These are phyloP conservation scores for Pterocles burchelli DNA, from an alignment of 2,113 vertebrate species.

Conservation along the genomic window DNA sequence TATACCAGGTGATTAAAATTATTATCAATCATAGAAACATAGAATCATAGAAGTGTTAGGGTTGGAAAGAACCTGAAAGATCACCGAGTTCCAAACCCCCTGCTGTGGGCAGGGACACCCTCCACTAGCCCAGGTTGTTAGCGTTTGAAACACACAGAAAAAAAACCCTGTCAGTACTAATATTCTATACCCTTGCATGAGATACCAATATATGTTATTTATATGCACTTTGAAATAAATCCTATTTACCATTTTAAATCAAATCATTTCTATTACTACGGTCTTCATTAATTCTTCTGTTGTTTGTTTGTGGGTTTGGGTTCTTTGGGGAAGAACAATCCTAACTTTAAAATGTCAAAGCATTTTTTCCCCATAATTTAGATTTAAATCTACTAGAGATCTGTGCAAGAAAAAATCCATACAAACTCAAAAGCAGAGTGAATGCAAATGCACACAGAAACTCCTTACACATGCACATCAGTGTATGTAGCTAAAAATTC, in stretches of 20 bases:
- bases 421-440: neutral
- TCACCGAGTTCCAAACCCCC: no score
- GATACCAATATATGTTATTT: neutral
- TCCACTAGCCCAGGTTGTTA: neutral
- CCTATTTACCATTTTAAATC: neutral
- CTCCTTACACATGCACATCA: neutral
- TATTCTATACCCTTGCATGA: neutral
- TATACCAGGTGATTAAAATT: constrained; percentile 7
- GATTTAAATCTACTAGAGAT: neutral
- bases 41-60: no score
- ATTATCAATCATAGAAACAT: neutral
- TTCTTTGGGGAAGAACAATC: neutral
- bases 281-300: neutral
- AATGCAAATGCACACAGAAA: neutral
- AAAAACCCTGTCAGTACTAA: neutral
- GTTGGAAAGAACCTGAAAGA: no score
- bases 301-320: accelerated
- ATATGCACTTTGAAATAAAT: neutral
- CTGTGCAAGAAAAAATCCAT: neutral
- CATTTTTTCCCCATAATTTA: neutral
- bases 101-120: no score
- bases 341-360: neutral
- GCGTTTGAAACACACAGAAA: neutral
- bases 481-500: neutral
- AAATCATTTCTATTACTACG: neutral